Percentiles rank a stretch among this genome's conserved stretches.
Evolutionary conservation across 2,113 vertebrate species (phyloP).

Genomic region (Cochlearius cochlearius): DNA sequence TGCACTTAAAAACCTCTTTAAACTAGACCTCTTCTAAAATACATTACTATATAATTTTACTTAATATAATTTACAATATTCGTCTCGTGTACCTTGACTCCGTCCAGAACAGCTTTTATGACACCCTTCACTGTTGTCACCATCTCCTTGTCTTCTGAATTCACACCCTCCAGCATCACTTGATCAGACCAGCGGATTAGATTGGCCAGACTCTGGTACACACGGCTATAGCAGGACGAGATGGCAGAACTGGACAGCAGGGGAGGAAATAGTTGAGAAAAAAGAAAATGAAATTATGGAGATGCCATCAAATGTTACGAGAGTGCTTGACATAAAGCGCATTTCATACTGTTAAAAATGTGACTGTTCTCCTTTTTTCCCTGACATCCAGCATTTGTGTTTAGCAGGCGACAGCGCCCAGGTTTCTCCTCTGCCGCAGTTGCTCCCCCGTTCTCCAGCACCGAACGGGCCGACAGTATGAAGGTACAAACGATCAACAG

Average conservation of each 20-base stretch:
- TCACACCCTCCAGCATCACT: constrained; percentile 95
- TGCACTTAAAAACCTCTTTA: not conserved
- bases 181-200: constrained; percentile 98
- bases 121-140: constrained; percentile 89
- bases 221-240: constrained; percentile 92
- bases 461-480: not conserved
- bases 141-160: constrained; percentile 93
- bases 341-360: not conserved
- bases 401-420: not conserved
- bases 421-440: not conserved
- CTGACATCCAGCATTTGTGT: not conserved
- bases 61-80: not conserved
- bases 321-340: not conserved
- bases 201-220: constrained; percentile 96
- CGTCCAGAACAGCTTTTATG: constrained; percentile 97
- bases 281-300: not conserved
- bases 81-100: constrained; percentile 85
- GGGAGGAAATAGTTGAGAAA: not conserved
- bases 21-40: not conserved
- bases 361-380: not conserved
- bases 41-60: not conserved
- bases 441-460: not conserved
- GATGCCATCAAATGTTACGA: accelerated
- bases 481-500: not conserved
- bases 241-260: constrained; percentile 83